Base-by-base conservation (phyloP, 2,113 vertebrate genomes). In the Cynoglossus semilaevis region DNA sequence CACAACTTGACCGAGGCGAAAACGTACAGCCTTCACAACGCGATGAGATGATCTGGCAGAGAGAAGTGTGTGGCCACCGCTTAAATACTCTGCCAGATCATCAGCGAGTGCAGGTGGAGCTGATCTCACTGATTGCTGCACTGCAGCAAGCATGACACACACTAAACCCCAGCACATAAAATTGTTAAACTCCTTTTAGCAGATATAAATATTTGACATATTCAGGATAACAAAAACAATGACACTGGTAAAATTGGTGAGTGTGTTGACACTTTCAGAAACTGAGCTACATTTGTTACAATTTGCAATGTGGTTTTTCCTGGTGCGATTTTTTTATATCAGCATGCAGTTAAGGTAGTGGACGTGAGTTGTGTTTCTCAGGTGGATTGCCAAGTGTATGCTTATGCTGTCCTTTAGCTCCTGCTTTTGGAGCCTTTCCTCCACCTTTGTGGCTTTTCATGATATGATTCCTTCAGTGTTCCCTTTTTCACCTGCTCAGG, bases 381-480 rank as follows among this genome's bases (percentile, higher is more conserved):
- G 57, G 55, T 63, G 67, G 75, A 71, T 6, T 60, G 59, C 15
- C 38, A 77, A 77, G 58, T 75, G 42, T 74, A 58, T 51, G 62
- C 38, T 74, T 74, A 53, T 40, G 49, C 70, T 62, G 50, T 63
- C 48, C 42, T 18, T 36, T 59, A 29, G 10, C 43, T 9, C 51
- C 41, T 10, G 38, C 37, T 67, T 48, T 36, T 10, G 19, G 47
- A 59, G 42, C 41, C 51, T 43, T 58, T 53, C 49, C 40, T 36
- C 43, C 42, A 66, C 70, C 67, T 74, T 63, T 72, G 51, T 14
- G 4, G 58, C 69, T 70, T 61, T 84, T 77, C 78, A 45, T 62
- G 52, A 18, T 41, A 46, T 67, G 51, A 77, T 73, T 82, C 70
- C 82, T 80, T 85, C 81, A 81, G 61, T 76, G 71, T 61, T 71